Conservation (phyloP, 2,888 invertebrate species). For the Caenorhabditis afra region DNA sequence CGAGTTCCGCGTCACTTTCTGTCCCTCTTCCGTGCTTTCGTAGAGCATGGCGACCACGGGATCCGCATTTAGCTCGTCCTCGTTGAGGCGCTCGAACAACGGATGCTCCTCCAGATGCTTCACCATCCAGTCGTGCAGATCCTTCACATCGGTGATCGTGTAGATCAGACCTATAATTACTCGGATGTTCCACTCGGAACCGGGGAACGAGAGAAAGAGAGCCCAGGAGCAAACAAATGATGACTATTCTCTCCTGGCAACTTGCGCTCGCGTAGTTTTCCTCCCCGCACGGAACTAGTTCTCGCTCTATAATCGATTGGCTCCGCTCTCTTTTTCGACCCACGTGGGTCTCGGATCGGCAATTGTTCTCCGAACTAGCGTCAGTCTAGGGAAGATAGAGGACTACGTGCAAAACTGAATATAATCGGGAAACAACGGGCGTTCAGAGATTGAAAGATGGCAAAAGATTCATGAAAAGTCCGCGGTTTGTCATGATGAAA, state of each 20-base stretch:
- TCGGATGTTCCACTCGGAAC: slow-evolving; percentile 79
- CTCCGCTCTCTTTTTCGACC: slow-evolving; percentile 24
- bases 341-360: slow-evolving; percentile 23
- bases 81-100: slow-evolving; percentile 84
- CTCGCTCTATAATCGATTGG: slow-evolving; percentile 8
- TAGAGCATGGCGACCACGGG: slow-evolving; percentile 91
- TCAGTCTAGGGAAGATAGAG: slow-evolving; percentile 32
- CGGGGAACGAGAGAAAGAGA: too few species aligned
- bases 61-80: slow-evolving; percentile 82
- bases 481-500: slow-evolving; percentile 28
- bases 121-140: slow-evolving; percentile 97
- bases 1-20: slow-evolving; percentile 93
- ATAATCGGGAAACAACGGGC: slow-evolving; percentile 5
- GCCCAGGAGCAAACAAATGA: slow-evolving; percentile 15
- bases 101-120: slow-evolving; percentile 92
- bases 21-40: slow-evolving; percentile 95
- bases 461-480: slow-evolving; percentile 21
- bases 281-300: slow-evolving; percentile 11
- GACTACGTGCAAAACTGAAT: slow-evolving; percentile 34
- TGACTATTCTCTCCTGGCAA: slow-evolving; percentile 9
- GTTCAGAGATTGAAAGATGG: slow-evolving; percentile 30
- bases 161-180: slow-evolving; percentile 88
- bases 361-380: slow-evolving; percentile 15
- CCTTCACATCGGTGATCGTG: slow-evolving; percentile 97
- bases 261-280: slow-evolving; percentile 3